These are phyloP conservation scores for Apamea sordens DNA, from an alignment of 2,888 invertebrate species.

Conservation along the genomic window DNA sequence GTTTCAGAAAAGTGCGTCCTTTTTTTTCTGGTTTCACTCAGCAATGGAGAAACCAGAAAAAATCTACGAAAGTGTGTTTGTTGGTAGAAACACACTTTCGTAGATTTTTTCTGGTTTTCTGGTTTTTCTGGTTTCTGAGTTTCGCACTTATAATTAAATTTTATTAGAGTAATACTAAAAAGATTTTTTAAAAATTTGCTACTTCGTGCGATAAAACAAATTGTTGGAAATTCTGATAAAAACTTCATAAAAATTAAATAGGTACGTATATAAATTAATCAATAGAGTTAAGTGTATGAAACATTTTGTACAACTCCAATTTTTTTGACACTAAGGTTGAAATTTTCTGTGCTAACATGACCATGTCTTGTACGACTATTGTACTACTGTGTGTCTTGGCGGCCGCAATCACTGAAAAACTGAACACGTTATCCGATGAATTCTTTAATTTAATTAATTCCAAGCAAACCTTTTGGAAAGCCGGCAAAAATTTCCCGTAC, in stretches of 20 bases:
- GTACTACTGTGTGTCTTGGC: slow-evolving; percentile 1
- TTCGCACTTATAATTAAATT: not conserved
- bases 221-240: not conserved
- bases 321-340: not conserved
- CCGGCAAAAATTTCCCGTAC: slow-evolving; percentile 21
- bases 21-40: not conserved
- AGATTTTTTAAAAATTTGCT: too few relatives aligned
- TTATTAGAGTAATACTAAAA: not conserved
- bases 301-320: not conserved
- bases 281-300: not conserved
- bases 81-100: not conserved
- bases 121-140: too few relatives aligned
- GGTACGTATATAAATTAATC: not conserved
- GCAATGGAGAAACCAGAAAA: too few relatives aligned
- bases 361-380: not conserved
- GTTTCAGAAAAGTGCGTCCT: not conserved
- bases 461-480: slow-evolving; percentile 30
- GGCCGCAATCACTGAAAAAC: not conserved
- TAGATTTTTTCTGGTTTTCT: too few relatives aligned
- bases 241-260: not conserved
- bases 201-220: not conserved
- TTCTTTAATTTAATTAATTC: slow-evolving; percentile 31
- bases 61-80: too few relatives aligned
- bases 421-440: slow-evolving; percentile 20
- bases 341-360: too few relatives aligned